Percentiles rank a stretch among this genome's conserved stretches.
These are phyloP conservation scores for Heliconius hewitsoni DNA, from an alignment of 1,140 invertebrate genomes.

Conservation along the genomic window DNA sequence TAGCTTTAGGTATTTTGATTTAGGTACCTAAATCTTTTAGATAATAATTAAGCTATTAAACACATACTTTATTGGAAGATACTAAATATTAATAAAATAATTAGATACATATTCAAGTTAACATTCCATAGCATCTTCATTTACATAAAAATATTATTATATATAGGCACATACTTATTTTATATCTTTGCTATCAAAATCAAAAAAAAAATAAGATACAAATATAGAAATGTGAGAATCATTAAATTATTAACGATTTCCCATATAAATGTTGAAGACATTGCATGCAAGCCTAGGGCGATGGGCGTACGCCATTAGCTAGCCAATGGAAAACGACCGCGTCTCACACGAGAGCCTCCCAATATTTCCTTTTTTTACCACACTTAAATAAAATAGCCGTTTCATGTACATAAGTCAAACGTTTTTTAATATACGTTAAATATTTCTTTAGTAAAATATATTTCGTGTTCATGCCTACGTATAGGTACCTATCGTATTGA, in stretches of 20 bases:
- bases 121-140: too few relatives aligned
- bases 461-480: too few relatives aligned
- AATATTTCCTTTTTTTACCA: slow-evolving; percentile 57
- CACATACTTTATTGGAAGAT: too few relatives aligned
- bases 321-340: slow-evolving; percentile 54
- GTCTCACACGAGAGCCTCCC: slow-evolving; percentile 45
- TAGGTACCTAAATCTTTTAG: too few relatives aligned
- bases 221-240: background rate
- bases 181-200: background rate
- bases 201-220: background rate
- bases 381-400: slow-evolving; percentile 59
- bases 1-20: too few relatives aligned
- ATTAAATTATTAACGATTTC: background rate
- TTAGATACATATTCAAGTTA: too few relatives aligned
- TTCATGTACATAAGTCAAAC: slow-evolving; percentile 60
- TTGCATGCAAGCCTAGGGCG: slow-evolving; percentile 56
- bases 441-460: too few relatives aligned
- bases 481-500: too few relatives aligned
- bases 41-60: too few relatives aligned
- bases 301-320: slow-evolving; percentile 55
- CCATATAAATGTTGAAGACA: slow-evolving; percentile 40
- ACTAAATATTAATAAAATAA: too few relatives aligned
- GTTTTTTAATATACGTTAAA: slow-evolving; percentile 7
- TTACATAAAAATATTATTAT: too few relatives aligned
- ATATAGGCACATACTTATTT: too few relatives aligned